phyloP scores from a whole-genome alignment of 2,888 invertebrate genomes.

The Rhagophthalmus giganteus region DNA sequence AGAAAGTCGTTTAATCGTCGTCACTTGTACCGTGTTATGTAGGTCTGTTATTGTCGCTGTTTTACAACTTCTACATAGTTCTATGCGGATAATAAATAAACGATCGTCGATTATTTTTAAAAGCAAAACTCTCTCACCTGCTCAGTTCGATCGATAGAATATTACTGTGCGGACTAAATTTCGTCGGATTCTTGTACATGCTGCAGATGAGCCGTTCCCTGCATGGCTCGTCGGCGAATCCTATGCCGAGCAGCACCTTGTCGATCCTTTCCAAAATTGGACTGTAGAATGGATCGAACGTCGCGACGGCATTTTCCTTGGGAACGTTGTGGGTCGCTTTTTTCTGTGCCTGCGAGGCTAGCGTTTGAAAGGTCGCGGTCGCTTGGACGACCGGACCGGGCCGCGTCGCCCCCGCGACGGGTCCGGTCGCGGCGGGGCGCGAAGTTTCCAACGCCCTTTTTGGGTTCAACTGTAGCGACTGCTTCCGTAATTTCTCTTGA shows the following conservation, averaged over 20 bases:
- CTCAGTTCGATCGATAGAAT: conserved; percentile 84
- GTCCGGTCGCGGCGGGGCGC: neutral
- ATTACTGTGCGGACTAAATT: conserved; percentile 85
- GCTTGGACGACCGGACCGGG: conserved; percentile 30
- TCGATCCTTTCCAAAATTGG: conserved; percentile 79
- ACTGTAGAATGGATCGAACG: conserved; percentile 71
- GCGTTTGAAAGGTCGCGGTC: conserved; percentile 19
- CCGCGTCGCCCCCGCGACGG: neutral
- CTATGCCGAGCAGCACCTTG: conserved; percentile 69
- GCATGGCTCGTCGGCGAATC: conserved; percentile 72
- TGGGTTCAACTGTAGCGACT: conserved; percentile 42
- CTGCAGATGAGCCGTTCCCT: conserved; percentile 80
- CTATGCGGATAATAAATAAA: too few relatives aligned
- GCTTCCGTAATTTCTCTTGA: conserved; percentile 52
- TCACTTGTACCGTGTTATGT: too few relatives aligned
- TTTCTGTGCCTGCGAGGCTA: conserved; percentile 1
- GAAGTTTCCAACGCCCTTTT: conserved; percentile 8
- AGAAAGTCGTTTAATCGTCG: too few relatives aligned
- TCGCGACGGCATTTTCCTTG: conserved; percentile 34
- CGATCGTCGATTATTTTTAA: neutral
- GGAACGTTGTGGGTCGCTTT: neutral
- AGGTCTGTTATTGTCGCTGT: too few relatives aligned
- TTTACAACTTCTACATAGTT: too few relatives aligned
- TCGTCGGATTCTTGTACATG: conserved; percentile 80
- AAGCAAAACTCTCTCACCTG: conserved; percentile 64